Conservation (phyloP, 1,140 invertebrate genomes). For the Drosophila nebulosa region DNA sequence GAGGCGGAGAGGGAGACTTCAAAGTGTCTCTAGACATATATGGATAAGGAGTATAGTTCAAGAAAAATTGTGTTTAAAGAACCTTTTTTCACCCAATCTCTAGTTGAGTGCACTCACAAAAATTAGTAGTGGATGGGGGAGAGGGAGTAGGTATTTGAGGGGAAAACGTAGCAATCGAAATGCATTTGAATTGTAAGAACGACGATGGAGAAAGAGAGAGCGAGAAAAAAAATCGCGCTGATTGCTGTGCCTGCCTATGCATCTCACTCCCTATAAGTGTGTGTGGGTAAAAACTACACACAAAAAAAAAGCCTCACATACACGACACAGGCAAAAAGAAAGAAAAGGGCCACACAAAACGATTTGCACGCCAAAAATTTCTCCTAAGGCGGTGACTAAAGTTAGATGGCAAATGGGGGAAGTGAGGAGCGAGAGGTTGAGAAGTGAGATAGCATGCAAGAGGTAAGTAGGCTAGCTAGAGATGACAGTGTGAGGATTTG, state of each 20-base stretch:
- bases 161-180: conserved; percentile 72
- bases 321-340: conserved; percentile 38
- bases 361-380: conserved; percentile 57
- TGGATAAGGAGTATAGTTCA: conserved; percentile 44
- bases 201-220: conserved; percentile 26
- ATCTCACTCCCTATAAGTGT: conserved; percentile 28
- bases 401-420: neutral
- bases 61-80: conserved; percentile 63
- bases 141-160: neutral
- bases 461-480: neutral
- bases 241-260: conserved; percentile 20
- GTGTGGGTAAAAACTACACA: conserved; percentile 15
- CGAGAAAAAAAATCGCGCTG: conserved; percentile 15
- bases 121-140: neutral
- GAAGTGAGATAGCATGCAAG: conserved; percentile 25
- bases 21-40: conserved; percentile 7
- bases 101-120: conserved; percentile 69
- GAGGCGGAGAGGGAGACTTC: too few species aligned
- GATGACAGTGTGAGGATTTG: neutral
- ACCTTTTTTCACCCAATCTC: conserved; percentile 21
- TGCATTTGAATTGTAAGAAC: conserved; percentile 60
- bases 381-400: neutral
- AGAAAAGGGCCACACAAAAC: conserved; percentile 66
- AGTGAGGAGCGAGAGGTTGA: conserved; percentile 10
- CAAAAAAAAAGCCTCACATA: conserved; percentile 21